A percentile compares a stretch with the other conserved stretches of the same genome.
These are phyloP conservation scores for Octopus sinensis DNA, from an alignment of 1,140 invertebrate species.

Conservation along the genomic window DNA sequence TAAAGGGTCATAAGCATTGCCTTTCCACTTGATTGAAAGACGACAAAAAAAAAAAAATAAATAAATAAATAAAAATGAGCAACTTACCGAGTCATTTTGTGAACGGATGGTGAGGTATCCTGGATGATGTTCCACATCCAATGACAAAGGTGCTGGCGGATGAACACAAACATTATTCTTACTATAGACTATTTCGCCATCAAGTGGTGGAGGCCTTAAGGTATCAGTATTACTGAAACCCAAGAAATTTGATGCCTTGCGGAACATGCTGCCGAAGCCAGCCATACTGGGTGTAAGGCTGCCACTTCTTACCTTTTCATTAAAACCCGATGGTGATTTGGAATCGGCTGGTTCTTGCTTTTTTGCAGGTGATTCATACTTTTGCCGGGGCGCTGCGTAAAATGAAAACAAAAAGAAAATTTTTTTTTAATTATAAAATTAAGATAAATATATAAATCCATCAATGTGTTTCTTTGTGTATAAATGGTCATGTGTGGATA, in stretches of 20 bases:
- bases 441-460: conserved; percentile 12
- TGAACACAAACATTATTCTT: conserved; percentile 95
- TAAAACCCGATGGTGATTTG: not conserved
- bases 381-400: not conserved
- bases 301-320: conserved; percentile 9
- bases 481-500: not conserved
- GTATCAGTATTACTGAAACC: conserved; percentile 40
- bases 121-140: conserved; percentile 82
- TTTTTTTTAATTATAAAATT: conserved; percentile 19
- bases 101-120: conserved; percentile 85
- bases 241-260: conserved; percentile 52
- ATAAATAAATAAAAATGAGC: not conserved
- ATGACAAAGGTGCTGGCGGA: conserved; percentile 75
- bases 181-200: conserved; percentile 57
- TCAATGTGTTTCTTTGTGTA: not conserved
- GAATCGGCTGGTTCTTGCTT: not conserved
- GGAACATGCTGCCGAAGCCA: conserved; percentile 48
- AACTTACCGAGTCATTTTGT: conserved; percentile 64
- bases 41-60: too few relatives aligned
- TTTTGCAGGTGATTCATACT: not conserved
- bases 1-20: too few relatives aligned
- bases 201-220: conserved; percentile 50
- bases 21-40: too few relatives aligned
- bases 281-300: conserved; percentile 35
- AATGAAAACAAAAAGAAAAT: conserved; percentile 19